Evolutionary conservation across 1,140 invertebrate genomes (phyloP).

Genomic region (Antheraea mylitta): DNA sequence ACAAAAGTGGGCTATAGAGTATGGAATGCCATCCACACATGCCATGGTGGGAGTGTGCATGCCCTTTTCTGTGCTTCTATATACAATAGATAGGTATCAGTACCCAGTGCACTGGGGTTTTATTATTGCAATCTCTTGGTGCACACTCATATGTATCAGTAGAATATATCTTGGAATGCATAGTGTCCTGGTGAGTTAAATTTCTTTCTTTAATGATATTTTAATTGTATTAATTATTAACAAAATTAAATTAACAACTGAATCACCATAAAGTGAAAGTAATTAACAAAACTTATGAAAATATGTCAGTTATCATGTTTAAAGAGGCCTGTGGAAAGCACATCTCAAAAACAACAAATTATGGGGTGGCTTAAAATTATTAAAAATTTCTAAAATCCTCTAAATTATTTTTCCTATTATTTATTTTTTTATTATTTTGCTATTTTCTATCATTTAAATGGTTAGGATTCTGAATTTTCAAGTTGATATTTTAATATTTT

Average conservation of each 20-base stretch:
- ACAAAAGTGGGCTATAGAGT: constrained; percentile 92
- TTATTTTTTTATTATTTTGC: too few relatives aligned
- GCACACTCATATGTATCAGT: constrained; percentile 89
- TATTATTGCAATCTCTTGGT: constrained; percentile 82
- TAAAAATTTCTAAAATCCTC: too few relatives aligned
- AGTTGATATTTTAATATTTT: too few relatives aligned
- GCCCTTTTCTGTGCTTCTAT: constrained; percentile 90
- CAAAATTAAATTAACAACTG: not conserved
- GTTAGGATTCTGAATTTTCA: too few relatives aligned
- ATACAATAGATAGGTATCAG: constrained; percentile 90
- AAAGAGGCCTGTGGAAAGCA: too few relatives aligned
- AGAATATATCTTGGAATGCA: constrained; percentile 96
- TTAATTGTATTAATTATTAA: not conserved
- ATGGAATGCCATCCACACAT: constrained; percentile 97
- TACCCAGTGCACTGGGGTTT: constrained; percentile 81
- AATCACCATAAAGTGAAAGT: too few relatives aligned
- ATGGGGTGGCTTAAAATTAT: too few relatives aligned
- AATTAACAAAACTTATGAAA: too few relatives aligned
- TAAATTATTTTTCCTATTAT: too few relatives aligned
- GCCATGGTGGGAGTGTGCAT: constrained; percentile 94
- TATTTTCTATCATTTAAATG: too few relatives aligned
- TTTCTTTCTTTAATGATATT: not conserved
- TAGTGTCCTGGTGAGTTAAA: constrained; percentile 85
- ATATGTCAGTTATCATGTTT: too few relatives aligned
- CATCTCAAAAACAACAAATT: too few relatives aligned